Evolutionary conservation across 2,888 invertebrate genomes (phyloP).

Genomic region (Dolichopus griseipennis): DNA sequence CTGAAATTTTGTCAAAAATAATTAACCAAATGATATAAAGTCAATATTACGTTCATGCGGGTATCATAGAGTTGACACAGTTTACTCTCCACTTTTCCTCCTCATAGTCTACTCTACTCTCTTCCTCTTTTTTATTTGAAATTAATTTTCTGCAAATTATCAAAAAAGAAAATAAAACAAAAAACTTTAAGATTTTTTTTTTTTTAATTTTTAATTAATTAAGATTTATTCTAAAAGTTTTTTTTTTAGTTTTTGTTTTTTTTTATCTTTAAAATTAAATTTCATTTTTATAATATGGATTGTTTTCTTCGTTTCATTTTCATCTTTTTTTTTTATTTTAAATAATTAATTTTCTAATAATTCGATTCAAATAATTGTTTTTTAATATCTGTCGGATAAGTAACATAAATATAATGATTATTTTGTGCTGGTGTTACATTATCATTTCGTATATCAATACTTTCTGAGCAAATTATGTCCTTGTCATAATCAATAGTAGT

Average conservation of each 20-base stretch:
- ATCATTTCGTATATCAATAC: slow-evolving; percentile 19
- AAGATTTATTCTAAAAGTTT: neutral
- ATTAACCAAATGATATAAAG: too few relatives aligned
- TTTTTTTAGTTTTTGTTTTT: neutral
- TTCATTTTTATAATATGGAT: neutral
- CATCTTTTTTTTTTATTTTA: slow-evolving; percentile 8
- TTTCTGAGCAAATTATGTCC: slow-evolving; percentile 19
- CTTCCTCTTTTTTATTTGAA: too few relatives aligned
- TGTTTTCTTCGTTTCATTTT: too few relatives aligned
- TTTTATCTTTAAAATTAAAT: neutral
- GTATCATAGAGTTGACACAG: too few relatives aligned
- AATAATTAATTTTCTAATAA: slow-evolving; percentile 33
- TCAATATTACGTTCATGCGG: too few relatives aligned
- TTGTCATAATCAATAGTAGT: slow-evolving; percentile 19
- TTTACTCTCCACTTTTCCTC: too few relatives aligned
- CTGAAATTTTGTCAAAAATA: too few relatives aligned
- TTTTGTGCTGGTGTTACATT: slow-evolving; percentile 45
- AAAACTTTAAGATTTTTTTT: too few relatives aligned
- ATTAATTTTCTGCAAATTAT: too few relatives aligned
- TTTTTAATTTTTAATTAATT: neutral
- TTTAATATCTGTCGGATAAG: slow-evolving; percentile 79
- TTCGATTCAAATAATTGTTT: slow-evolving; percentile 61
- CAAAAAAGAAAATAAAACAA: too few relatives aligned
- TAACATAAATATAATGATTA: slow-evolving; percentile 78
- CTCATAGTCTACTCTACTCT: too few relatives aligned